Percentiles rank a stretch among this genome's conserved stretches.
These are phyloP conservation scores for Tokudaia tokunoshimensis DNA, from an alignment of 2,797 vertebrate species.

Conservation along the genomic window DNA sequence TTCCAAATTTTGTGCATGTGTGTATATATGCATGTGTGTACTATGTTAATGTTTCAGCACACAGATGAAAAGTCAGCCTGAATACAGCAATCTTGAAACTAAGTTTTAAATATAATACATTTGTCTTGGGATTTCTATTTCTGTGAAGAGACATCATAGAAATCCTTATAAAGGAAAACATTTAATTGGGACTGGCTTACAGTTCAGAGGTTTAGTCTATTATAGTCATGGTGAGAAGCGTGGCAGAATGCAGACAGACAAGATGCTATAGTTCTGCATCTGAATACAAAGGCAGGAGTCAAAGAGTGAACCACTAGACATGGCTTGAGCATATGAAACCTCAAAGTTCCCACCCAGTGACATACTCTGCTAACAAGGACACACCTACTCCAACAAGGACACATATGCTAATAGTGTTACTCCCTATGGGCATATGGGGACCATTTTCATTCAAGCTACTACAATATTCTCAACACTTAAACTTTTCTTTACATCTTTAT, in stretches of 20 bases:
- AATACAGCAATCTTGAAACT: slow-evolving; percentile 27
- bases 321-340: neutral
- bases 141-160: neutral
- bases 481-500: neutral
- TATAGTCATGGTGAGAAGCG: neutral
- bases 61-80: neutral
- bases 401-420: neutral
- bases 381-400: neutral
- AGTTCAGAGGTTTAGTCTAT: neutral
- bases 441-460: neutral
- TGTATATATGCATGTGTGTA: neutral
- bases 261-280: neutral
- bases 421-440: too few species aligned
- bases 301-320: neutral
- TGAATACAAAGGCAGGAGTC: neutral
- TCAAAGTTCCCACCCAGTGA: neutral
- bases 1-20: slow-evolving; percentile 5
- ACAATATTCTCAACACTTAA: slow-evolving; percentile 15
- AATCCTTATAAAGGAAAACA: neutral
- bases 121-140: neutral
- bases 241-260: neutral
- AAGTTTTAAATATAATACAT: neutral
- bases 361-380: neutral
- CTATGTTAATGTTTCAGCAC: neutral
- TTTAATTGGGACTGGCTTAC: neutral